Conservation (phyloP, 2,888 invertebrate genomes). For the Apoderus coryli region DNA sequence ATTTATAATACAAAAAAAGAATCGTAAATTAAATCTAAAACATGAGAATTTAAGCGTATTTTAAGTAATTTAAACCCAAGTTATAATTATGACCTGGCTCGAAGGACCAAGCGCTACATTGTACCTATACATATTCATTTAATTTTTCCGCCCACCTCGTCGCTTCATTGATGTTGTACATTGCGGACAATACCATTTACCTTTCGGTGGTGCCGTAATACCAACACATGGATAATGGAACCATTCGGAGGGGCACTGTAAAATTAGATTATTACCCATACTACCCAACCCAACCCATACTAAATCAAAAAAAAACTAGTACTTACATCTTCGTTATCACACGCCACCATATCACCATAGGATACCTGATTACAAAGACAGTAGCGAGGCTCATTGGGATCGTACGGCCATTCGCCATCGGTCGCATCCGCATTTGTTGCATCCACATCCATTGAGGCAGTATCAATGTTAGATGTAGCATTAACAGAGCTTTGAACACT, state of each 20-base stretch:
- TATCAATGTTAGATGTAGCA: constrained; percentile 27
- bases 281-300: not conserved
- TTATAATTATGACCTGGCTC: too few species aligned
- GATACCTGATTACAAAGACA: constrained; percentile 96
- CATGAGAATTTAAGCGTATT: too few species aligned
- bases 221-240: constrained; percentile 98
- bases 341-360: constrained; percentile 98
- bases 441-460: constrained; percentile 31
- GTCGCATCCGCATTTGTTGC: constrained; percentile 41
- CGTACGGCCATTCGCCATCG: constrained; percentile 80
- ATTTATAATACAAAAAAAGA: too few species aligned
- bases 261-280: not conserved
- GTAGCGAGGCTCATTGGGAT: constrained; percentile 92
- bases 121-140: too few species aligned
- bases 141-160: too few species aligned
- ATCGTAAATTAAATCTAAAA: too few species aligned
- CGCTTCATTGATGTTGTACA: constrained; percentile 81
- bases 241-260: constrained; percentile 95
- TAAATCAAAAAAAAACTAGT: constrained; percentile 1
- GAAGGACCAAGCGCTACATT: too few species aligned
- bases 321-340: constrained; percentile 91
- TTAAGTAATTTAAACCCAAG: too few species aligned
- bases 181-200: constrained; percentile 98
- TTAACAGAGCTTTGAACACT: too few species aligned
- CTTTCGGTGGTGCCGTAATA: constrained; percentile 89